Evolutionary conservation across 2,888 invertebrate genomes (phyloP).

Genomic region (Drosophila colorata): DNA sequence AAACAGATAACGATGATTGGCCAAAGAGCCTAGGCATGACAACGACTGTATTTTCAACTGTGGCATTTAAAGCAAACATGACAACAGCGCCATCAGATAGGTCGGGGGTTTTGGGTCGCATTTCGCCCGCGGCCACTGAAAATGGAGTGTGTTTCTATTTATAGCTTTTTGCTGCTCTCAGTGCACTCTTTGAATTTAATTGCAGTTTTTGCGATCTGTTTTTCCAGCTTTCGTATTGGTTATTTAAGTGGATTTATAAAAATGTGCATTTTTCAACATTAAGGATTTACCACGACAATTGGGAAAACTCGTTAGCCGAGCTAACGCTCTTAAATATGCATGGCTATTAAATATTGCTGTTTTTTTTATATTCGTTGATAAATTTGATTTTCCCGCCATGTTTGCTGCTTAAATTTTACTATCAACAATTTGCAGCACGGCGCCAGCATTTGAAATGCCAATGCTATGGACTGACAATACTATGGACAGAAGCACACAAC

Average conservation of each 20-base stretch:
- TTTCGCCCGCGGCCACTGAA: slow-evolving; percentile 8
- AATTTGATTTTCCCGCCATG: slow-evolving; percentile 14
- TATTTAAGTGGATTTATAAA: slow-evolving; percentile 41
- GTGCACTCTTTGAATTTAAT: slow-evolving; percentile 32
- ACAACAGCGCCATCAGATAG: background rate
- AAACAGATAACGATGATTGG: slow-evolving; percentile 51
- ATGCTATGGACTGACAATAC: too few species aligned
- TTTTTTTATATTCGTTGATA: background rate
- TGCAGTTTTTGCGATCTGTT: slow-evolving; percentile 24
- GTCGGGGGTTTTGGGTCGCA: background rate
- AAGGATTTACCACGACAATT: slow-evolving; percentile 7
- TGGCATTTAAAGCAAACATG: slow-evolving; percentile 40
- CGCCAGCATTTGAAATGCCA: too few species aligned
- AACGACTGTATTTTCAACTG: slow-evolving; percentile 20
- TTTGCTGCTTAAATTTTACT: slow-evolving; percentile 12
- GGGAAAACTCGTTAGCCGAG: background rate
- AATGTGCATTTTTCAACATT: slow-evolving; percentile 6
- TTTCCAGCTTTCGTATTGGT: slow-evolving; percentile 10
- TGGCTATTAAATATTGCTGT: slow-evolving; percentile 10
- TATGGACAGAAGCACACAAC: background rate
- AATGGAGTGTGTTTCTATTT: slow-evolving; percentile 5
- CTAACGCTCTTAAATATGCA: slow-evolving; percentile 16
- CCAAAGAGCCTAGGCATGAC: slow-evolving; percentile 14
- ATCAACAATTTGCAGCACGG: too few species aligned
- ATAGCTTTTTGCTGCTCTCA: background rate